Evolutionary conservation across 2,888 invertebrate species (phyloP).

Genomic region (Spilarctia lutea): DNA sequence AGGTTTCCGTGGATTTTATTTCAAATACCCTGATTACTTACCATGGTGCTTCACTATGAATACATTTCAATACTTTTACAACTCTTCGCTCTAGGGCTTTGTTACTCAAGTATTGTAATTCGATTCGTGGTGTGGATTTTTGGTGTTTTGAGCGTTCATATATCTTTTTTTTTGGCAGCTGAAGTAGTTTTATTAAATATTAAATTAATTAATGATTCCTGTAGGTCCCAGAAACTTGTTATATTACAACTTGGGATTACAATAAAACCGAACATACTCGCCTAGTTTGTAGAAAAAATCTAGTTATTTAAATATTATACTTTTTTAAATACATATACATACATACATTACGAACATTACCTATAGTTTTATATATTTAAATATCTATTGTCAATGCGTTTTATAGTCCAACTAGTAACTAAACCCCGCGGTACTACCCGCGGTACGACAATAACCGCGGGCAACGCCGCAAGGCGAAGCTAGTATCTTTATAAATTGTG

Average conservation of each 20-base stretch:
- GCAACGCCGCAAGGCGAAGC: no score
- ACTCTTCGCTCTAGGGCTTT: slow-evolving; percentile 39
- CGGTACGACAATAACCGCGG: no score
- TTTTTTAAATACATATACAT: not conserved
- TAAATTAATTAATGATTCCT: not conserved
- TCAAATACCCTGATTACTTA: slow-evolving; percentile 62
- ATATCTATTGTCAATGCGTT: not conserved
- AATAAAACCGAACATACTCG: not conserved
- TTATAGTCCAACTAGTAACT: no score
- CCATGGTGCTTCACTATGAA: slow-evolving; percentile 64
- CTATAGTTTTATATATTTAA: not conserved
- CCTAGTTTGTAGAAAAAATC: not conserved
- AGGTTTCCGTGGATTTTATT: slow-evolving; percentile 69
- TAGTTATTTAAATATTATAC: not conserved
- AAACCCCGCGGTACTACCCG: no score
- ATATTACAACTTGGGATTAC: not conserved
- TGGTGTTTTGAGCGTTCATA: slow-evolving; percentile 16
- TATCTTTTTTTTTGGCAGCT: not conserved
- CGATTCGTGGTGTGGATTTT: slow-evolving; percentile 30
- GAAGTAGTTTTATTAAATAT: no score
- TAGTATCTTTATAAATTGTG: no score
- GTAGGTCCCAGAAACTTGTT: not conserved
- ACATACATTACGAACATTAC: no score
- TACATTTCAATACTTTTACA: slow-evolving; percentile 70
- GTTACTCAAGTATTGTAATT: slow-evolving; percentile 34